Evolutionary conservation across 2,888 invertebrate genomes (phyloP), one percentile per base, ranked within the genome.

Genomic region (Apamea crenata): DNA sequence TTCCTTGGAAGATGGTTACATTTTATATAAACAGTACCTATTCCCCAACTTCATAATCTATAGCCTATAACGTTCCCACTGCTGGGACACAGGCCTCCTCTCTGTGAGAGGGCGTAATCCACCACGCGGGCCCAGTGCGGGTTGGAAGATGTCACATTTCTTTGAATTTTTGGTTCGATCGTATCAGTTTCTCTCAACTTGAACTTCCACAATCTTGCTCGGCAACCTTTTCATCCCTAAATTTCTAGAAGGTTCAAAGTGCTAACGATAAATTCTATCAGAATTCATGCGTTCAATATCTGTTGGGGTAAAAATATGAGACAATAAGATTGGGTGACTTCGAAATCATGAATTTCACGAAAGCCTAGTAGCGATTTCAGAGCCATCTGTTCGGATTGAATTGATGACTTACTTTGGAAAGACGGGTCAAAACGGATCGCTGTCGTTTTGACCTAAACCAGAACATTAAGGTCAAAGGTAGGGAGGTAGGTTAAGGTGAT

Each of bases 281-380:
- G 89, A 91, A 93, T 92, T 92, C 92, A 92, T 91, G 92, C 87
- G 91, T 92, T 89, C 92, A 92, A 93, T 93, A 91, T 93, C 90
- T 90, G 90, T 90, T 90, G 83, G 91, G 82, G 84, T 85, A 85
- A 91, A 93, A 92, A 92, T 93, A 93, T 93, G 92, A 92, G 91
- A 92, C 92, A 92, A 91, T 92, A 91, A 91, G 89, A 88, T 85
- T 83, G 89, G 86, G 79, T 75, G 85, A 82, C 80, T 89, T 85
- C 74, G 82, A 85, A 89, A 86, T 85, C 82, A 87, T 84, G 81
- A 84, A 78, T 82, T 78, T 77, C 47, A 69, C 29, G 50, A 25
- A 66, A 74, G 40, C 66, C 76, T 70, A 78, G 68, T 40, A 70
- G 10, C 74, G 44, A 78, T 77, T 65, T 70, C 67, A 75, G 65